These are phyloP conservation scores for Sebastes fasciatus DNA, from an alignment of 2,113 vertebrate species.

Conservation along the genomic window DNA sequence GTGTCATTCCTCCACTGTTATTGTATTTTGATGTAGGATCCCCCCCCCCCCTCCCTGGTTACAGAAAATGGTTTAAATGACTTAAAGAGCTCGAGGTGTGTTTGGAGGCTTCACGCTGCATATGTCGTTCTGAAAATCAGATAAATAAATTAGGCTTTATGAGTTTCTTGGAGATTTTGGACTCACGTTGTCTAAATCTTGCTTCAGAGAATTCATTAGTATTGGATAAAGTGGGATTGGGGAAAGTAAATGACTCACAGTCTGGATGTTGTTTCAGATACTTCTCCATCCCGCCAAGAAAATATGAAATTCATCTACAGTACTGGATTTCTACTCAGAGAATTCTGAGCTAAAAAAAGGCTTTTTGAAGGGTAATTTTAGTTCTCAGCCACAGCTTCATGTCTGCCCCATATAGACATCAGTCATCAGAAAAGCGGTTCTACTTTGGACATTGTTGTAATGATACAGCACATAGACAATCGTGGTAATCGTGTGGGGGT, in stretches of 20 bases:
- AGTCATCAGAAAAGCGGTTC: neutral
- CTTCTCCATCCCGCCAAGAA: neutral
- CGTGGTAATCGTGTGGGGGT: neutral
- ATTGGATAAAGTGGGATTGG: neutral
- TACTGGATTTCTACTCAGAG: neutral
- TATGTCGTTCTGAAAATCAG: neutral
- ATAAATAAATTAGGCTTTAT: slow-evolving; percentile 4
- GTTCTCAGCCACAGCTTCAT: slow-evolving; percentile 1
- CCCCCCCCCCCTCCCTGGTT: neutral
- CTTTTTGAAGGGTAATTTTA: neutral
- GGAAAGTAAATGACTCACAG: neutral
- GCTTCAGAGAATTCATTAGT: slow-evolving; percentile 28
- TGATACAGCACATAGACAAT: neutral
- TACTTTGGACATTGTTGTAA: slow-evolving; percentile 4
- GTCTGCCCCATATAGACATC: neutral
- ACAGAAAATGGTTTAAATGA: slow-evolving; percentile 15
- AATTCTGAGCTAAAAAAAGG: neutral
- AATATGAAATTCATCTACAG: neutral
- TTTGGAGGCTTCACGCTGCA: neutral
- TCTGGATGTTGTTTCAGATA: slow-evolving; percentile 21
- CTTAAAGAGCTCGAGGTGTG: neutral
- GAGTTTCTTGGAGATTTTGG: slow-evolving; percentile 9
- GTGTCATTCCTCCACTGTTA: slow-evolving; percentile 1
- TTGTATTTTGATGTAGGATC: slow-evolving; percentile 14
- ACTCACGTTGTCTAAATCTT: neutral